Conservation (phyloP, 2,113 vertebrate genomes). For the Epinephelus lanceolatus region DNA sequence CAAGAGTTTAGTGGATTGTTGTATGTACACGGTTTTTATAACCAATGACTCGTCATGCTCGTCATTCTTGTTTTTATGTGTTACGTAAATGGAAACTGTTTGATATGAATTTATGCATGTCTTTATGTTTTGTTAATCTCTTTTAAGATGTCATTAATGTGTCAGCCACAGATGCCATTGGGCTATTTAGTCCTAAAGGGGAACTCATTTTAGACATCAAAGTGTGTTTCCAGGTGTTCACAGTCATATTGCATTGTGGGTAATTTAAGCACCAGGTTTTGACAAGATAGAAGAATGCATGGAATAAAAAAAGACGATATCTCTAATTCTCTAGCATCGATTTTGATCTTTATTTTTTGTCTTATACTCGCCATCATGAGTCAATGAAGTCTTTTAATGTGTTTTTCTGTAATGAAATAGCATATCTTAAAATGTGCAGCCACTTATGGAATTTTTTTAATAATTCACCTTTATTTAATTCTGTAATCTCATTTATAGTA, state of each 20-base stretch:
- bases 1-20: neutral
- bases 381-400: neutral
- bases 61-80: neutral
- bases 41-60: neutral
- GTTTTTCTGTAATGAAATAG: neutral
- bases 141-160: neutral
- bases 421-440: neutral
- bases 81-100: neutral
- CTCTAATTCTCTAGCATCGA: neutral
- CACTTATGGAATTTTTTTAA: neutral
- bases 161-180: neutral
- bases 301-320: neutral
- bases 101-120: constrained; percentile 34
- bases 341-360: neutral
- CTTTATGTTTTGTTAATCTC: constrained; percentile 17
- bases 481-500: neutral
- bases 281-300: neutral
- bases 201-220: neutral
- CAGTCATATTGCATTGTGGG: no score
- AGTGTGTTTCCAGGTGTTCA: neutral
- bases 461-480: neutral
- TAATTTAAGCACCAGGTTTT: neutral
- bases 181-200: neutral
- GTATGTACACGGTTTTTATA: neutral
- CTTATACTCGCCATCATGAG: no score